These are phyloP conservation scores for Leptopterna dolabrata DNA, from an alignment of 2,888 invertebrate species.

Conservation along the genomic window DNA sequence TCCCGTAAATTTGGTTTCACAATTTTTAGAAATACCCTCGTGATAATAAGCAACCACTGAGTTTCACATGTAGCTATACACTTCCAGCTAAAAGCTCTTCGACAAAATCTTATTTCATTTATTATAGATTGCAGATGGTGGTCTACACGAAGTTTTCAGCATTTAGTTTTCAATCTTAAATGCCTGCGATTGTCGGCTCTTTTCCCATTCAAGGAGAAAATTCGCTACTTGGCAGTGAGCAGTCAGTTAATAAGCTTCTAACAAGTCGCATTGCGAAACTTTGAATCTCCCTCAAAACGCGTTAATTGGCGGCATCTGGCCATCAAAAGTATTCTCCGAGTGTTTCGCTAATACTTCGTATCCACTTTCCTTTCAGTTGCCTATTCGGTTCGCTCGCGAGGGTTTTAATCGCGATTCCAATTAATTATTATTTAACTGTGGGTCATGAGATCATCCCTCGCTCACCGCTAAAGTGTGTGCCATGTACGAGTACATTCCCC, in stretches of 20 bases:
- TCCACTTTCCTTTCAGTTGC: background rate
- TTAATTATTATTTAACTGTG: constrained; percentile 3
- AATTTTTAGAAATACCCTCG: too few relatives aligned
- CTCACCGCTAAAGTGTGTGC: background rate
- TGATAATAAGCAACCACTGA: too few relatives aligned
- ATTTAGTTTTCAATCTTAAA: too few relatives aligned
- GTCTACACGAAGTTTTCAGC: too few relatives aligned
- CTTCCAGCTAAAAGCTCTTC: too few relatives aligned
- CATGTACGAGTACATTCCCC: background rate
- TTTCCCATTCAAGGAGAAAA: too few relatives aligned
- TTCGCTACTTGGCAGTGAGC: too few relatives aligned
- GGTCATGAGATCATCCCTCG: background rate
- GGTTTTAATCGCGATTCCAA: background rate
- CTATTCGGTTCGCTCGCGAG: background rate
- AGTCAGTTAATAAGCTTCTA: background rate
- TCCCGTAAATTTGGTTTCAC: background rate
- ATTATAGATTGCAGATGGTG: too few relatives aligned
- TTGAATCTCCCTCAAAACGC: background rate
- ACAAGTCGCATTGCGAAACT: background rate
- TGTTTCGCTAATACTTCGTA: background rate
- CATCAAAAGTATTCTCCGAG: background rate
- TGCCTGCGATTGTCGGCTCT: too few relatives aligned
- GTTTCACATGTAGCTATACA: too few relatives aligned
- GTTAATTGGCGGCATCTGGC: background rate
- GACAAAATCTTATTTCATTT: too few relatives aligned